Conservation (phyloP, 2,888 invertebrate genomes). For the Drosophila suboccidentalis region DNA sequence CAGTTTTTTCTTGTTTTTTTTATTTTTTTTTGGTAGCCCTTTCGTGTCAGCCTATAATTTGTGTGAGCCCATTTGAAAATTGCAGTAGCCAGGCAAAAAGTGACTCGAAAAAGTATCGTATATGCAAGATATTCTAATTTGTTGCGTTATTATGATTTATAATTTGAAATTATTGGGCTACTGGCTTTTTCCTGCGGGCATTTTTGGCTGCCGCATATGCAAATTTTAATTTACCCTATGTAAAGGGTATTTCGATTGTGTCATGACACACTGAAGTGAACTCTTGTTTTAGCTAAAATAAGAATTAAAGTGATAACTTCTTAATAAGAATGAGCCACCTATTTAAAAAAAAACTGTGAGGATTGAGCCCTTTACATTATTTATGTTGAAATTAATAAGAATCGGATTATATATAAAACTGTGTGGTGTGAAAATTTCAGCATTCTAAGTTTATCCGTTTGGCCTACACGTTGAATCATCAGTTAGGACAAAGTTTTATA, state of each 20-base stretch:
- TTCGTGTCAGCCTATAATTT: slow-evolving; percentile 67
- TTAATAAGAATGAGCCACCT: no score
- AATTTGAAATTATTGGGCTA: slow-evolving; percentile 77
- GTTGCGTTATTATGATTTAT: slow-evolving; percentile 72
- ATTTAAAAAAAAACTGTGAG: no score
- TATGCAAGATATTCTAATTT: slow-evolving; percentile 69
- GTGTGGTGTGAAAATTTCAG: no score
- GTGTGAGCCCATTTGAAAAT: slow-evolving; percentile 51
- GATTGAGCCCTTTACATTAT: no score
- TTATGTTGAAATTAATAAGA: no score
- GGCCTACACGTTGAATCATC: no score
- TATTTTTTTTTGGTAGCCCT: slow-evolving; percentile 26
- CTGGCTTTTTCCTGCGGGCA: slow-evolving; percentile 63
- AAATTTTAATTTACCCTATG: slow-evolving; percentile 51
- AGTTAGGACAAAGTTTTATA: no score
- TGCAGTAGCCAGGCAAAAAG: slow-evolving; percentile 69
- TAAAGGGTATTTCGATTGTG: background rate
- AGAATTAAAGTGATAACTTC: no score
- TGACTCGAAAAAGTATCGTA: slow-evolving; percentile 13
- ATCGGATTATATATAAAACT: no score
- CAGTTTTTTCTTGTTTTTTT: background rate
- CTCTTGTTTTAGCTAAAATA: background rate
- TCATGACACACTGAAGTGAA: background rate
- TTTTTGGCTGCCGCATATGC: slow-evolving; percentile 48
- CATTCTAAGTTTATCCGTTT: no score